These are phyloP conservation scores for Meandrina meandrites DNA, from an alignment of 92 coral and sea anemone species.

Conservation along the genomic window DNA sequence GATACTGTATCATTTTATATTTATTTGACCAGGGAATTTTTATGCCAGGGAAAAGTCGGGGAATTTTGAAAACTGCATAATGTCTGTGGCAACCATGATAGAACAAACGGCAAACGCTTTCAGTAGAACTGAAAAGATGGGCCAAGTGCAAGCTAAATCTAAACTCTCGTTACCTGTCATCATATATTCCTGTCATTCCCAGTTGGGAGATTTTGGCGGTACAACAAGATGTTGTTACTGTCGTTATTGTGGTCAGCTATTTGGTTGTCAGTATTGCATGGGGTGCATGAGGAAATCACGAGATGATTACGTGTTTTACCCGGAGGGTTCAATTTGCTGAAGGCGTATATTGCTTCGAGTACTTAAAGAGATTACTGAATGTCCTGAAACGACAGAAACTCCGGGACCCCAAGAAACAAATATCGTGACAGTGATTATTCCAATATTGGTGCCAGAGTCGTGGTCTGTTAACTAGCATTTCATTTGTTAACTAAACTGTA, in stretches of 20 bases:
- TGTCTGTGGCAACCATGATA: too few relatives aligned
- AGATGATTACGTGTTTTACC: background rate
- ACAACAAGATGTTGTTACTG: background rate
- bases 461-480: background rate
- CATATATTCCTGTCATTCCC: background rate
- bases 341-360: background rate
- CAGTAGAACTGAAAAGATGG: background rate
- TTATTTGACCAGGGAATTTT: too few relatives aligned
- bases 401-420: background rate
- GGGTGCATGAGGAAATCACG: background rate
- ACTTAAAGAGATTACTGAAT: background rate
- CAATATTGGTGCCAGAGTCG: background rate
- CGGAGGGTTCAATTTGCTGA: constrained; percentile 1
- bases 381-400: background rate
- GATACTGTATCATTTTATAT: too few relatives aligned
- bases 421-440: background rate
- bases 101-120: background rate
- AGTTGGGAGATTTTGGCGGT: background rate
- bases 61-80: too few relatives aligned
- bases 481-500: background rate
- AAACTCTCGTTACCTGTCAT: background rate
- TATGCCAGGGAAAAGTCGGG: too few relatives aligned
- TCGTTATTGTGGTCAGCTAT: background rate
- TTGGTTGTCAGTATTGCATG: background rate
- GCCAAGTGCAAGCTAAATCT: background rate